Evolutionary conservation across 2,797 vertebrate genomes (phyloP).

Genomic region (Nyctibius grandis): DNA sequence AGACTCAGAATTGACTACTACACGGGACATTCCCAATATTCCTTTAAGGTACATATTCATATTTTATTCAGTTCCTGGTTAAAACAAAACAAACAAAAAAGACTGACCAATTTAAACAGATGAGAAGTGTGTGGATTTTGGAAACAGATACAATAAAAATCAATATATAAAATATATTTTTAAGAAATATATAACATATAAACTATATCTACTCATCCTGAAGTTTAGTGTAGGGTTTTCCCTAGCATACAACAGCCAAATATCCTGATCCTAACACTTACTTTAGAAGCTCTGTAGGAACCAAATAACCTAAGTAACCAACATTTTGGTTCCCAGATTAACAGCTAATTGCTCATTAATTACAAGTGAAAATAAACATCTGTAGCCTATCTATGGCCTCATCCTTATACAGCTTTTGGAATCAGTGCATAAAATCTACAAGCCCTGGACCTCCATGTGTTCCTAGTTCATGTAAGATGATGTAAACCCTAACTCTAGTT

Average conservation of each 20-base stretch:
- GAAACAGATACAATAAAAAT: not conserved
- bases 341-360: not conserved
- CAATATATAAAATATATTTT: not conserved
- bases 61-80: not conserved
- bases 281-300: not conserved
- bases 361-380: not conserved
- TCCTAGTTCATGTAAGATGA: not conserved
- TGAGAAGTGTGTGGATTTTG: not conserved
- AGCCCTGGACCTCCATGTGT: not conserved
- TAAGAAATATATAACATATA: not conserved
- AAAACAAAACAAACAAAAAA: not conserved
- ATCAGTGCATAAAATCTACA: not conserved
- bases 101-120: not conserved
- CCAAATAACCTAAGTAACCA: not conserved
- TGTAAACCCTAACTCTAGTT: not conserved
- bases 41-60: not conserved
- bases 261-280: not conserved
- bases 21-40: not conserved
- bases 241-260: not conserved
- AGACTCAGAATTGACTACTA: not conserved
- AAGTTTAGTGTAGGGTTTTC: not conserved
- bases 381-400: not conserved
- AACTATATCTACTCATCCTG: not conserved
- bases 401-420: not conserved
- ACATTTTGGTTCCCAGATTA: not conserved